These are phyloP conservation scores for Clanis bilineata DNA, from an alignment of 2,888 invertebrate species.

Conservation along the genomic window DNA sequence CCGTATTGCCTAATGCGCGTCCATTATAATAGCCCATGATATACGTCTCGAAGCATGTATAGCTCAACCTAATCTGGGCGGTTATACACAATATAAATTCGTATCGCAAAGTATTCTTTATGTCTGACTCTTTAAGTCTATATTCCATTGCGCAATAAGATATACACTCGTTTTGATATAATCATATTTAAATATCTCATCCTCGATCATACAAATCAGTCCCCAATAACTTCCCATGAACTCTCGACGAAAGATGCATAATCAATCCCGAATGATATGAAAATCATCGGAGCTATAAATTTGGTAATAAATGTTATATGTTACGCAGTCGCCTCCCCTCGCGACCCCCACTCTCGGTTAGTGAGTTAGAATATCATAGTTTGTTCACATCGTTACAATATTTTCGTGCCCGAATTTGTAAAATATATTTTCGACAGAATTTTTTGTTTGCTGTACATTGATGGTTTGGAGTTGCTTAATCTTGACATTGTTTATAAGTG, in stretches of 20 bases:
- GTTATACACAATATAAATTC: too few relatives aligned
- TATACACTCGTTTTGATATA: background rate
- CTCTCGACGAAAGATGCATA: background rate
- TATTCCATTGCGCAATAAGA: too few relatives aligned
- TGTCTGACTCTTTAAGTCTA: too few relatives aligned
- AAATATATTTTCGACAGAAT: background rate
- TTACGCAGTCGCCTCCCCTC: background rate
- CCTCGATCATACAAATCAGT: background rate
- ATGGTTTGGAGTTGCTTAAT: background rate
- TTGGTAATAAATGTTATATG: background rate
- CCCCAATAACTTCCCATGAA: background rate
- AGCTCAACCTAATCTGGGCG: too few relatives aligned
- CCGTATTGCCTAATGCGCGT: too few relatives aligned
- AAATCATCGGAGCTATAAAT: background rate
- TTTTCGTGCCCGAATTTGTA: background rate
- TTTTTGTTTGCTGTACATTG: background rate
- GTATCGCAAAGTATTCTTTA: too few relatives aligned
- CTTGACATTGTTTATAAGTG: background rate
- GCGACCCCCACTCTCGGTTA: background rate
- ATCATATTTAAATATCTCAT: background rate
- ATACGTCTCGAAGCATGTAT: too few relatives aligned
- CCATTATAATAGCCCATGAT: too few relatives aligned
- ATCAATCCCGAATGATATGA: background rate
- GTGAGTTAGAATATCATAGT: background rate
- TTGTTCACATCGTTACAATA: background rate